Evolutionary conservation across 2,797 vertebrate species (phyloP).

Genomic region (Hozukius guyotensis): DNA sequence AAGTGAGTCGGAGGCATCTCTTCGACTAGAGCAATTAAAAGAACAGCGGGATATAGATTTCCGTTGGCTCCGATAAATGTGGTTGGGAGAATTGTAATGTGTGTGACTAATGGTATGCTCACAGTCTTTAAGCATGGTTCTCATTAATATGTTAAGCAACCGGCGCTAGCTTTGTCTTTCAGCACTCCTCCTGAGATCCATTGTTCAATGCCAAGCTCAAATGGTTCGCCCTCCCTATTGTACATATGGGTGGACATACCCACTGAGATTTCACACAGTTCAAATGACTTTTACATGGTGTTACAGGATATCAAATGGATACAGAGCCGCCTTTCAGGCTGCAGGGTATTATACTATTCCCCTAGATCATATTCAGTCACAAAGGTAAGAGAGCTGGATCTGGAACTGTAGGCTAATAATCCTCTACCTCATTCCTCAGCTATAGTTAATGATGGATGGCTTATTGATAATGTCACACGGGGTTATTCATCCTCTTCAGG

Average conservation of each 20-base stretch:
- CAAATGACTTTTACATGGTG: slow-evolving; percentile 47
- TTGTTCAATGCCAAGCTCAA: slow-evolving; percentile 39
- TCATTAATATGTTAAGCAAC: slow-evolving; percentile 69
- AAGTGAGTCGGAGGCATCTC: slow-evolving; percentile 46
- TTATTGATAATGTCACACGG: slow-evolving; percentile 36
- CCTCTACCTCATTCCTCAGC: slow-evolving; percentile 9
- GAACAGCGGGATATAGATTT: slow-evolving; percentile 68
- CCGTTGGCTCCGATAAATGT: slow-evolving; percentile 58
- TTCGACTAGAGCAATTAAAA: slow-evolving; percentile 60
- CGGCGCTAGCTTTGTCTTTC: slow-evolving; percentile 48
- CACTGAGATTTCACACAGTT: slow-evolving; percentile 46
- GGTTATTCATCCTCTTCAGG: slow-evolving; percentile 22
- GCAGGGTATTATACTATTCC: slow-evolving; percentile 23
- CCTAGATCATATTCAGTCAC: slow-evolving; percentile 33
- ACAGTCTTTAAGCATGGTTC: slow-evolving; percentile 56
- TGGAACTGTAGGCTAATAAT: slow-evolving; percentile 30
- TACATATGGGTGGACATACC: slow-evolving; percentile 41
- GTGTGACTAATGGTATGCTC: slow-evolving; percentile 63
- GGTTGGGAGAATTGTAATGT: slow-evolving; percentile 62
- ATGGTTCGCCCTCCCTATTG: slow-evolving; percentile 30
- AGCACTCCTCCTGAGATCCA: slow-evolving; percentile 38
- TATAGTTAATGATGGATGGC: slow-evolving; percentile 32
- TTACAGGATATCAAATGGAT: slow-evolving; percentile 48
- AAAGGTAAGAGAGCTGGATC: slow-evolving; percentile 29
- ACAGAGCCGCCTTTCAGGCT: slow-evolving; percentile 12